phyloP scores from a whole-genome alignment of 1,140 invertebrate genomes.

The Microplitis demolitor region DNA sequence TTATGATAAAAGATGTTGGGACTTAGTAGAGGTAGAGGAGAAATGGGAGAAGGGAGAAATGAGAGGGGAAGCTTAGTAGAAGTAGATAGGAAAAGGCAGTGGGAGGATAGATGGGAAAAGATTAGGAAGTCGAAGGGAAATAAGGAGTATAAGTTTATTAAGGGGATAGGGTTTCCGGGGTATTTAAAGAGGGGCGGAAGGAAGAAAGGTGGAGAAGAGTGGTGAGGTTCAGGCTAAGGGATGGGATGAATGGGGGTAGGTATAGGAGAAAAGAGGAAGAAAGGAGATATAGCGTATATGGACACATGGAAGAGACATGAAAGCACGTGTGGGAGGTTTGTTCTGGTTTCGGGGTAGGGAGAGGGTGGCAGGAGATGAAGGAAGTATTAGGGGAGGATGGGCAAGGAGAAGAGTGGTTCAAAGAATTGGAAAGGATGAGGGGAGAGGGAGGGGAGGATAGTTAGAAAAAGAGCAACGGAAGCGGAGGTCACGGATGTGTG shows the following conservation, averaged over 20 bases:
- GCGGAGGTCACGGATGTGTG: neutral
- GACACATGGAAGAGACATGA: neutral
- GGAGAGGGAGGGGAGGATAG: neutral
- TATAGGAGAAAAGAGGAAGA: neutral
- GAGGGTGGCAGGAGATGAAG: neutral
- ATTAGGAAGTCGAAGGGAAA: constrained; percentile 4
- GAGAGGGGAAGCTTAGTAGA: neutral
- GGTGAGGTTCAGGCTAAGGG: neutral
- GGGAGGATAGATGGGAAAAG: neutral
- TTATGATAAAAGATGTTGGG: no score
- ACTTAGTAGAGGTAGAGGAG: no score
- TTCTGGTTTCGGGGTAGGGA: neutral
- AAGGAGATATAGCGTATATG: neutral
- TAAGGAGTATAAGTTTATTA: constrained; percentile 7
- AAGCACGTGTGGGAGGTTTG: constrained; percentile 6
- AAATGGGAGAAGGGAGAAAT: neutral
- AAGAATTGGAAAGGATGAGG: neutral
- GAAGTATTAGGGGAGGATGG: neutral
- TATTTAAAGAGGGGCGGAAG: constrained; percentile 4
- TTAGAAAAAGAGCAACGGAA: neutral
- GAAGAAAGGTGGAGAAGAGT: constrained; percentile 15
- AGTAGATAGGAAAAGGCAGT: neutral
- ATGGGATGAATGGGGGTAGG: neutral
- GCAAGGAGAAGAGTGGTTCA: neutral
- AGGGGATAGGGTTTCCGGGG: neutral